Evolutionary conservation across 2,888 invertebrate genomes (phyloP).

Genomic region (Epinotia brunnichana): DNA sequence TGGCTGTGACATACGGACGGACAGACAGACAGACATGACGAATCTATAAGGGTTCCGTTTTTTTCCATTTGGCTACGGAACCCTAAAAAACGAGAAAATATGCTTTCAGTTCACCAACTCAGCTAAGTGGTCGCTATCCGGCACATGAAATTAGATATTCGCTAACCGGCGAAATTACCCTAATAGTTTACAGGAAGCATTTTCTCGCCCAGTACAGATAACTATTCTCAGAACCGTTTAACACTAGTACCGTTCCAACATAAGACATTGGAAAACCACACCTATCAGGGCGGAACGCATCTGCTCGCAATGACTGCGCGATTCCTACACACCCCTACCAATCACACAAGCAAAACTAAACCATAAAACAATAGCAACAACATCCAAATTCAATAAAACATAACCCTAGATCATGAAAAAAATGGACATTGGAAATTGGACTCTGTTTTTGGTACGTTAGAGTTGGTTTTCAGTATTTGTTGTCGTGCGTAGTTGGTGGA

Average conservation of each 20-base stretch:
- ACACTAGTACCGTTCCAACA: slow-evolving; percentile 23
- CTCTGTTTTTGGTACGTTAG: slow-evolving; percentile 43
- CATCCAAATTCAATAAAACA: slow-evolving; percentile 43
- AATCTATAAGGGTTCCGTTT: no score
- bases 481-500: slow-evolving; percentile 57
- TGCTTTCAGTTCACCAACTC: no score
- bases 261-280: slow-evolving; percentile 54
- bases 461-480: slow-evolving; percentile 50
- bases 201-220: not conserved
- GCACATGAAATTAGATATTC: no score
- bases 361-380: slow-evolving; percentile 44
- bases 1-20: no score
- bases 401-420: slow-evolving; percentile 9
- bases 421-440: slow-evolving; percentile 12
- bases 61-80: no score
- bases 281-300: slow-evolving; percentile 77
- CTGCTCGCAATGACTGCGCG: slow-evolving; percentile 71
- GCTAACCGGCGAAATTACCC: no score
- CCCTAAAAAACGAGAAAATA: no score
- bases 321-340: slow-evolving; percentile 62
- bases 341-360: slow-evolving; percentile 45
- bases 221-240: slow-evolving; percentile 13
- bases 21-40: no score
- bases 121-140: no score
- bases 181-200: not conserved